These are phyloP conservation scores for Chaetops frenatus DNA, from an alignment of 2,113 vertebrate genomes.

Conservation along the genomic window DNA sequence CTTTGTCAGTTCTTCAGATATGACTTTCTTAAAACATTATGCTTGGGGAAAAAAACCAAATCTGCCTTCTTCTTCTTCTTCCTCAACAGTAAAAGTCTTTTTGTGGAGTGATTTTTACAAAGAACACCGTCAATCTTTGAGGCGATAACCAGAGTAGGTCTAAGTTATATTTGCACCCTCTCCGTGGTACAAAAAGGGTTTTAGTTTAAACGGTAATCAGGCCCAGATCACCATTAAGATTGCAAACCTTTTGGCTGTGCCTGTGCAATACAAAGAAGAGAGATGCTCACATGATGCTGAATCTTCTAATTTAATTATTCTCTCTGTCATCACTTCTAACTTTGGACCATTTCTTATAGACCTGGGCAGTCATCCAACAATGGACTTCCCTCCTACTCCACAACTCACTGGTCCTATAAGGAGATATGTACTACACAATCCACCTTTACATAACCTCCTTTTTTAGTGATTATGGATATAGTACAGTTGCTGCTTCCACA, in stretches of 20 bases:
- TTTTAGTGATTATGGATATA: neutral
- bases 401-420: neutral
- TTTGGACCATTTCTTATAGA: neutral
- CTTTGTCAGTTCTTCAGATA: neutral
- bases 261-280: neutral
- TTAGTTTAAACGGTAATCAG: neutral
- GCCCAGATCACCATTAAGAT: neutral
- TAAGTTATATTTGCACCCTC: neutral
- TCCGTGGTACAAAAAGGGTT: neutral
- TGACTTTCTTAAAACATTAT: neutral
- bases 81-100: neutral
- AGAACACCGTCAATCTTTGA: neutral
- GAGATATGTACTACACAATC: neutral
- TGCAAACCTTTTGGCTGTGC: neutral
- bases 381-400: neutral
- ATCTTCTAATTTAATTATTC: neutral
- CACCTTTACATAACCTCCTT: neutral
- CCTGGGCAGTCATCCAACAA: neutral
- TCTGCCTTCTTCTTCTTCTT: neutral
- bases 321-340: neutral
- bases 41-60: neutral
- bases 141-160: neutral
- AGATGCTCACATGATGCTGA: neutral
- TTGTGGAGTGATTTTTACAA: neutral
- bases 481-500: neutral